These are phyloP conservation scores for Seriola aureovittata DNA, from an alignment of 2,113 vertebrate genomes.

Conservation along the genomic window DNA sequence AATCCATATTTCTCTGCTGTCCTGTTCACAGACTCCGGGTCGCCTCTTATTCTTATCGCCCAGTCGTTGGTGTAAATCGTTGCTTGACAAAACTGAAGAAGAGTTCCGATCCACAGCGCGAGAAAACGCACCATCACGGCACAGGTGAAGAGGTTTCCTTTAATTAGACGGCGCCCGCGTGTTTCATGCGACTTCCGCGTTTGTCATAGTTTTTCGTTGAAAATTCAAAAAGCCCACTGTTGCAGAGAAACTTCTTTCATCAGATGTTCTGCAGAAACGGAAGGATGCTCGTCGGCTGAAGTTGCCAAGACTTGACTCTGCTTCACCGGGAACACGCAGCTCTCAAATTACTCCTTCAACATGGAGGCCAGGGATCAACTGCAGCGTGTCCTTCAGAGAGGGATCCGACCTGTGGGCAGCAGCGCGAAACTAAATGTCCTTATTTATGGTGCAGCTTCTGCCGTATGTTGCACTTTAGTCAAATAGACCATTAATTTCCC, in stretches of 20 bases:
- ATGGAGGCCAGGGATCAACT: slow-evolving; percentile 66
- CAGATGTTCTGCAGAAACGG: neutral
- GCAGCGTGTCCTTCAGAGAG: neutral
- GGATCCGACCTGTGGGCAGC: slow-evolving; percentile 4
- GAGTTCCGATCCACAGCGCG: slow-evolving; percentile 83
- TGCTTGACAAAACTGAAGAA: slow-evolving; percentile 86
- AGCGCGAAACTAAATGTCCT: neutral
- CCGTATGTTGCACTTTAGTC: neutral
- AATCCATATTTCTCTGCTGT: slow-evolving; percentile 94
- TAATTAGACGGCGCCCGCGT: slow-evolving; percentile 1
- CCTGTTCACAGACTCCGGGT: slow-evolving; percentile 84
- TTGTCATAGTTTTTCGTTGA: neutral
- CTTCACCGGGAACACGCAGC: slow-evolving; percentile 24
- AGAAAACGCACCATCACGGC: slow-evolving; percentile 48
- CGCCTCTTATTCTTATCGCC: slow-evolving; percentile 90
- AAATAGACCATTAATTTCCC: no score
- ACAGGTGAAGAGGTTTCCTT: neutral
- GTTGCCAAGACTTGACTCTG: slow-evolving; percentile 46
- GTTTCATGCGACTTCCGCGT: neutral
- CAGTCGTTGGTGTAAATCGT: slow-evolving; percentile 93
- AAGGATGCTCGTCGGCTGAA: slow-evolving; percentile 17
- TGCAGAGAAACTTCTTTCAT: neutral
- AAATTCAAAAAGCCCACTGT: neutral
- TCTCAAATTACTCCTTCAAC: slow-evolving; percentile 66
- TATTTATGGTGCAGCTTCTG: neutral